Evolutionary conservation across 2,113 vertebrate species (phyloP).

Genomic region (Apaloderma vittatum): DNA sequence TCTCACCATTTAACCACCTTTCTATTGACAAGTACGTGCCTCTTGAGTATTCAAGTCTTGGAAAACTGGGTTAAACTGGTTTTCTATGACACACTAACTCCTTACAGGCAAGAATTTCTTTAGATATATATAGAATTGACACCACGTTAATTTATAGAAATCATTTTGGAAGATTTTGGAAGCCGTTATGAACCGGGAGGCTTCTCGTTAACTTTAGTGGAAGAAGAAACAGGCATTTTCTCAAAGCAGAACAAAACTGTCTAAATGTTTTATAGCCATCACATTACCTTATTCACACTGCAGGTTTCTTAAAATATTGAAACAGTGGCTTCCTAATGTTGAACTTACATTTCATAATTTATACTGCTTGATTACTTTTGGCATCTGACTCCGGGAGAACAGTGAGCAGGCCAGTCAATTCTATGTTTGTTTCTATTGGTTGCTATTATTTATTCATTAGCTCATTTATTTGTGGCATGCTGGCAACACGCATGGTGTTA

Average conservation of each 20-base stretch:
- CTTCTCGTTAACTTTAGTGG: neutral
- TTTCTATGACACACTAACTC: neutral
- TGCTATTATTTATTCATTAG: constrained; percentile 68
- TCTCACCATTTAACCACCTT: neutral
- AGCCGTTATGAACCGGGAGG: neutral
- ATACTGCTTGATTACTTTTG: constrained; percentile 18
- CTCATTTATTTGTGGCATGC: constrained; percentile 22
- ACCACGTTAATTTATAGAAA: neutral
- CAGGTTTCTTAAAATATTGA: constrained; percentile 5
- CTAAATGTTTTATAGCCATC: neutral
- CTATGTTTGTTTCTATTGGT: constrained; percentile 50
- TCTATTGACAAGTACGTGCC: neutral
- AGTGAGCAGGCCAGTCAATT: neutral
- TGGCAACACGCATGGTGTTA: neutral
- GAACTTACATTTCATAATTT: constrained; percentile 50
- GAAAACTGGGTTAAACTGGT: neutral
- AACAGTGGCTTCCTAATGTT: neutral
- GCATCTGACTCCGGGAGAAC: neutral
- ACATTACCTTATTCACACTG: neutral
- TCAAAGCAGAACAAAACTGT: neutral
- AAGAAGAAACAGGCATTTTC: neutral
- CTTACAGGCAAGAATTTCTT: neutral
- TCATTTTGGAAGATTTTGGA: neutral
- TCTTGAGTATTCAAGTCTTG: neutral
- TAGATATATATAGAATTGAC: neutral